Conservation (phyloP, 1,140 invertebrate species). For the Drosophila subobscura region DNA sequence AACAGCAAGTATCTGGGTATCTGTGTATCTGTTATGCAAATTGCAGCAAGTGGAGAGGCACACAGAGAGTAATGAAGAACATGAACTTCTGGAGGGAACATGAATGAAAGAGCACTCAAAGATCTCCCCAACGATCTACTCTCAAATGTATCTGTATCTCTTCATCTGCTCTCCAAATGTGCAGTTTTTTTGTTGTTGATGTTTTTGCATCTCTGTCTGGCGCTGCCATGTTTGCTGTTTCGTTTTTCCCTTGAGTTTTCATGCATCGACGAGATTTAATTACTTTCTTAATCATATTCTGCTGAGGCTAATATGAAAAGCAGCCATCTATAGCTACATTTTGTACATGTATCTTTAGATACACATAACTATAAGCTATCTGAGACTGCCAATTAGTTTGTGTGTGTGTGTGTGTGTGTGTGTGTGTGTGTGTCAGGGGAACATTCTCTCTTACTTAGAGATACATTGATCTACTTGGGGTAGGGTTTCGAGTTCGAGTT, state of each 20-base stretch:
- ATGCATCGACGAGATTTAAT: constrained; percentile 81
- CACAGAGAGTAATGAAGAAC: constrained; percentile 49
- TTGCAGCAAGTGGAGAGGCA: constrained; percentile 65
- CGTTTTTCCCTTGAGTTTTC: constrained; percentile 39
- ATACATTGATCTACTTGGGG: too few relatives aligned
- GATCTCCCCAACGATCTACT: constrained; percentile 21
- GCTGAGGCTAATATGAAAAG: constrained; percentile 62
- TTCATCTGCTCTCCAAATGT: not conserved
- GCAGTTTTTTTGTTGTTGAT: constrained; percentile 17
- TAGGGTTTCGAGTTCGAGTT: too few relatives aligned
- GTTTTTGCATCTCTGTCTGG: constrained; percentile 31
- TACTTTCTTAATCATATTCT: constrained; percentile 74
- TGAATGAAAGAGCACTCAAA: constrained; percentile 39
- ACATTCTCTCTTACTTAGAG: too few relatives aligned
- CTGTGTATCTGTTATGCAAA: constrained; percentile 49
- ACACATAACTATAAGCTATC: constrained; percentile 22
- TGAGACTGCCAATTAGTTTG: constrained; percentile 10
- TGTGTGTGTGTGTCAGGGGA: too few relatives aligned
- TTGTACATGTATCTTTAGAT: constrained; percentile 19
- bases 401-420: too few relatives aligned
- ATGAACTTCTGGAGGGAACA: constrained; percentile 57
- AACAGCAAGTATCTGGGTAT: constrained; percentile 40
- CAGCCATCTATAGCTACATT: constrained; percentile 42
- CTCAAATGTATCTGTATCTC: constrained; percentile 46
- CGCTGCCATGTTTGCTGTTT: constrained; percentile 23